These are phyloP conservation scores for Danionella cerebrum DNA, from an alignment of 2,113 vertebrate genomes.

Conservation along the genomic window DNA sequence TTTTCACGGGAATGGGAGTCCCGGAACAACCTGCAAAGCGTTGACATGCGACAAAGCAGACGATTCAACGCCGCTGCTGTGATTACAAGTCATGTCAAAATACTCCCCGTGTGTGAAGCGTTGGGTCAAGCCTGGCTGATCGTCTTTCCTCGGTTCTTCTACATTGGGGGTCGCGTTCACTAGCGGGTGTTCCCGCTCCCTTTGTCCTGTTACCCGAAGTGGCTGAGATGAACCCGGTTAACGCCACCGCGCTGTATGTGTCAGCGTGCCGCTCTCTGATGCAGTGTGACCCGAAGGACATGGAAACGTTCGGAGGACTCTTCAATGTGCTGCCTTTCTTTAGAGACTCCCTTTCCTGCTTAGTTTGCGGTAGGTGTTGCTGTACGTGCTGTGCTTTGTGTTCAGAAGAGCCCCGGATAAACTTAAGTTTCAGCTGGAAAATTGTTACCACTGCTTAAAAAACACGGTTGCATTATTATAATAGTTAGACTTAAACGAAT, in stretches of 20 bases:
- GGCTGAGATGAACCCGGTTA: constrained; percentile 91
- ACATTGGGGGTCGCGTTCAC: neutral
- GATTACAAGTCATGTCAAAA: constrained; percentile 9
- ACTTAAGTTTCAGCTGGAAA: neutral
- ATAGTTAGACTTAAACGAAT: no score
- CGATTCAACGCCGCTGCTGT: neutral
- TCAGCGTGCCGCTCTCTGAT: constrained; percentile 93
- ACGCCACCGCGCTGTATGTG: constrained; percentile 90
- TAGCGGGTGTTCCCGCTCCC: neutral
- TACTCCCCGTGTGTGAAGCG: neutral
- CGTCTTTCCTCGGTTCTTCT: neutral
- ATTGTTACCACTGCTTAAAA: no score
- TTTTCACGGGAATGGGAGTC: neutral
- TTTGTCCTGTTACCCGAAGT: constrained; percentile 50
- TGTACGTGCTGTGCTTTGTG: neutral
- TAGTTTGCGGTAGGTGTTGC: constrained; percentile 81
- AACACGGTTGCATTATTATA: no score
- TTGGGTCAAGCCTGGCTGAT: constrained; percentile 21
- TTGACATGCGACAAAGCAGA: neutral
- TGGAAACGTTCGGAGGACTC: constrained; percentile 80
- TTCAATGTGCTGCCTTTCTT: constrained; percentile 88
- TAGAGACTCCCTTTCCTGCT: constrained; percentile 87
- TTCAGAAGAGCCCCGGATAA: neutral
- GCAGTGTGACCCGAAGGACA: constrained; percentile 87
- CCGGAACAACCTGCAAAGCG: neutral